These are phyloP conservation scores for Ardeotis arabs DNA, from an alignment of 2,113 vertebrate genomes.

Conservation along the genomic window DNA sequence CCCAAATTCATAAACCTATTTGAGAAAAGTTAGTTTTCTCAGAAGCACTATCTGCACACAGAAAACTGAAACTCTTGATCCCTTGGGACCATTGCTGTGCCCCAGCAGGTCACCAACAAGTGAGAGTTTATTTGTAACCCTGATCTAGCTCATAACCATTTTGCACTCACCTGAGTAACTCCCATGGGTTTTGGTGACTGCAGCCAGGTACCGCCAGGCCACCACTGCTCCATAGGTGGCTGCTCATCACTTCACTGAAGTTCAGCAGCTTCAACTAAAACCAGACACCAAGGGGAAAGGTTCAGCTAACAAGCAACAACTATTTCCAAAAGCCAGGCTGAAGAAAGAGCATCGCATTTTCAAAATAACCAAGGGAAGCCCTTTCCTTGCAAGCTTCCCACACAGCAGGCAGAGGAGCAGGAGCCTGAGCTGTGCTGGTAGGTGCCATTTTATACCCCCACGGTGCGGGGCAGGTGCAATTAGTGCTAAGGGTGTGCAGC, in stretches of 20 bases:
- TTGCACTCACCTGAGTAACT: not conserved
- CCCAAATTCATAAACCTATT: not conserved
- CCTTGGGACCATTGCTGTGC: not conserved
- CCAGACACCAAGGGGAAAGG: not conserved
- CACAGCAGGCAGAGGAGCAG: fast-evolving
- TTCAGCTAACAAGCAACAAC: not conserved
- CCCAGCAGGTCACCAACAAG: not conserved
- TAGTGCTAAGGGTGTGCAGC: not conserved
- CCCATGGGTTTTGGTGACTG: no score
- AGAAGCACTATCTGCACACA: not conserved
- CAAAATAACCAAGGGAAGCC: not conserved
- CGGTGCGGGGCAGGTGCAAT: not conserved
- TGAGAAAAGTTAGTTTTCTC: not conserved
- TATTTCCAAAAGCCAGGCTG: not conserved
- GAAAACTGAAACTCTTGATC: not conserved
- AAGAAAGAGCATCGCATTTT: fast-evolving
- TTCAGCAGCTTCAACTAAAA: not conserved
- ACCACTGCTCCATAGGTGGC: fast-evolving
- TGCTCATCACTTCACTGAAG: fast-evolving
- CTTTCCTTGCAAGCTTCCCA: no score
- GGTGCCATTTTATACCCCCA: not conserved
- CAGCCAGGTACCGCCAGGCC: not conserved
- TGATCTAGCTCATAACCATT: not conserved
- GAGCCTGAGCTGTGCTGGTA: fast-evolving
- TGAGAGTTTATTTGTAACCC: not conserved